Base-by-base conservation (phyloP, 2,888 invertebrate species). In the Dynastes hyllus region DNA sequence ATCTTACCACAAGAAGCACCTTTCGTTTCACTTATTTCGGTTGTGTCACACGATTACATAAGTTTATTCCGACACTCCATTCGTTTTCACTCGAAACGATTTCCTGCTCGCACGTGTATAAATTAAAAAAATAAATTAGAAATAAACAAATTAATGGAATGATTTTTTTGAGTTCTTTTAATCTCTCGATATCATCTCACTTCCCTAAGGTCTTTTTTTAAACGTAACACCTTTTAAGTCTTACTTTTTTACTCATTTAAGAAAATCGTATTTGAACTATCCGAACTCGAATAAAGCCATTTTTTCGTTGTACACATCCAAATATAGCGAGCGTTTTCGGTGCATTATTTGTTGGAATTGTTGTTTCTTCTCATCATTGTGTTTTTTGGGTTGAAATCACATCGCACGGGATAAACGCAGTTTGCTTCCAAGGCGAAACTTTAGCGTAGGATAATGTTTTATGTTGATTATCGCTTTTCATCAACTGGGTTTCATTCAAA, bases 241-340 rank as follows among this genome's bases (percentile, higher is more conserved):
- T 69, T 51, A 69, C 69, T 69, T 51, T 58, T 22, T 61, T 71
- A 71, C 37, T 37, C 58, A 75, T 75, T 61, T 75, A 71, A 71
- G n/a, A 32, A 61, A 50, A 22, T 58, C 22, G 55, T 40, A 22
- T 40, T 76, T 16, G 29, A 67, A 53, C 78, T 89, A 89, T 81
- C 89, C 89, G 83, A 89, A 89, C 84, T 89, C 89, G 83, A 89
- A 89, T 84, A 89, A 84, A 84, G 89, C 89, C 89, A 89, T 89
- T 86, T 87, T 88, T 84, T 86, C 78, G 78, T 78, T 78, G 76
- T 79, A 75, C 53, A 76, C 79, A 75, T 75, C 55, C 16, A 67
- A 76, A 22, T 66, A 55, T 58, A 66, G 66, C 66, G 53, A 45
- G 73, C 66, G 66, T 67, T 75, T 79, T 66, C 45, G 66, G 51